A percentile compares a stretch with the other conserved stretches of the same genome.
phyloP scores from a whole-genome alignment of 1,140 invertebrate species.

The Scylla paramamosain region DNA sequence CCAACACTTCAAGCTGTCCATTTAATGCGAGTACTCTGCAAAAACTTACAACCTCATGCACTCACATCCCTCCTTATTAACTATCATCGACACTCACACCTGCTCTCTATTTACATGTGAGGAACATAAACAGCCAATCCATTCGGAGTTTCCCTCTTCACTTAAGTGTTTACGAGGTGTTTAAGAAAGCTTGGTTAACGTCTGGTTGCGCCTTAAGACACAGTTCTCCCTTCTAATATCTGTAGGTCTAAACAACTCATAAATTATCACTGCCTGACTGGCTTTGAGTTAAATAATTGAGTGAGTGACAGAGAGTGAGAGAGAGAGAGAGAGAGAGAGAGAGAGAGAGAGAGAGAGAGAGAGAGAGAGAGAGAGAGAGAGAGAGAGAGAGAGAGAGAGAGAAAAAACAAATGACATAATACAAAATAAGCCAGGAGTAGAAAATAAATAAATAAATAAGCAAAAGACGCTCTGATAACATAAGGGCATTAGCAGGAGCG shows the following conservation, averaged over 20 bases:
- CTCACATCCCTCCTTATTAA: background rate
- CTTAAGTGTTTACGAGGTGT: background rate
- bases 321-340: background rate
- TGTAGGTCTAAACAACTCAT: conserved; percentile 51
- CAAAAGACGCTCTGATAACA: conserved; percentile 14
- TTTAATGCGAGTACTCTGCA: background rate
- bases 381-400: background rate
- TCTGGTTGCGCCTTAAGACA: conserved; percentile 27
- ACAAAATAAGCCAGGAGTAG: background rate
- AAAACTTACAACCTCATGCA: background rate
- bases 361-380: background rate
- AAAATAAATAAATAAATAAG: background rate
- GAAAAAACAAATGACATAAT: too few species aligned
- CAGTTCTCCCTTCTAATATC: conserved; percentile 31
- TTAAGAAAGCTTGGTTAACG: conserved; percentile 27
- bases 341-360: conserved; percentile 49
- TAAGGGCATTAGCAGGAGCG: conserved; percentile 43
- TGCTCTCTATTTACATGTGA: conserved; percentile 40
- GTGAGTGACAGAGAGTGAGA: background rate
- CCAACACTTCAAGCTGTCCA: background rate
- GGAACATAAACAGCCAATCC: background rate
- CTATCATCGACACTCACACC: background rate
- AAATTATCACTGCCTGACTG: background rate
- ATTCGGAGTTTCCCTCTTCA: background rate
- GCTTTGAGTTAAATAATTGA: background rate